phyloP scores from a whole-genome alignment of 2,113 vertebrate genomes.

The Ciconia stormi region DNA sequence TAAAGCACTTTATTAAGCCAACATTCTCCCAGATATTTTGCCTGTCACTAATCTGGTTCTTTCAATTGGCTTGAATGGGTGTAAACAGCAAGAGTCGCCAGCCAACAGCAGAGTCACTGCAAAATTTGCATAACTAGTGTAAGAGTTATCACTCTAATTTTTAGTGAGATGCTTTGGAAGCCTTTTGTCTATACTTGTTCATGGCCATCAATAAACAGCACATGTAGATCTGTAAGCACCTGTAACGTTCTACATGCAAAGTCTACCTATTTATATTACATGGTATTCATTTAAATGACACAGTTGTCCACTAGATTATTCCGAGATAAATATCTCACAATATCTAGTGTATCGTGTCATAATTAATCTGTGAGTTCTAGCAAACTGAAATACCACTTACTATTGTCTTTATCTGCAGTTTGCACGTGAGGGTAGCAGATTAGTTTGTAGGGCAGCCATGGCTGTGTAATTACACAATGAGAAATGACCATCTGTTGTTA shows the following conservation, averaged over 20 bases:
- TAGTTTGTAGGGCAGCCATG: slow-evolving; percentile 29
- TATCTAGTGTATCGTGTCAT: not conserved
- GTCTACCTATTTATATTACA: not conserved
- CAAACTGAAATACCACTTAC: not conserved
- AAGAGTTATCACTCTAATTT: not conserved
- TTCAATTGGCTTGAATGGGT: not conserved
- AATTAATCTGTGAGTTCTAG: not conserved
- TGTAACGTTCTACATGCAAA: accelerated
- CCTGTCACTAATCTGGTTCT: not conserved
- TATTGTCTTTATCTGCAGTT: slow-evolving; percentile 8
- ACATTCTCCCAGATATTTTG: not conserved
- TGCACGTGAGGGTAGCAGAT: slow-evolving; percentile 16
- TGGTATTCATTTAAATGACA: not conserved
- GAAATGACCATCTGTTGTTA: slow-evolving; percentile 58
- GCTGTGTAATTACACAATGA: slow-evolving; percentile 11
- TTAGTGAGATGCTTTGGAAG: not conserved
- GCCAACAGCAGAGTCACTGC: not conserved
- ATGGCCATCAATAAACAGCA: not conserved
- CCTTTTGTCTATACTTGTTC: not conserved
- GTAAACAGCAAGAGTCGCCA: not conserved
- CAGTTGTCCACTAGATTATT: not conserved
- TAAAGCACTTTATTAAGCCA: not conserved
- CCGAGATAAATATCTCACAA: not conserved
- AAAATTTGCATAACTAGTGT: not conserved
- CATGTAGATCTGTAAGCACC: not conserved